Evolutionary conservation across 2,888 invertebrate species (phyloP).

Genomic region (Embidobia sp.): DNA sequence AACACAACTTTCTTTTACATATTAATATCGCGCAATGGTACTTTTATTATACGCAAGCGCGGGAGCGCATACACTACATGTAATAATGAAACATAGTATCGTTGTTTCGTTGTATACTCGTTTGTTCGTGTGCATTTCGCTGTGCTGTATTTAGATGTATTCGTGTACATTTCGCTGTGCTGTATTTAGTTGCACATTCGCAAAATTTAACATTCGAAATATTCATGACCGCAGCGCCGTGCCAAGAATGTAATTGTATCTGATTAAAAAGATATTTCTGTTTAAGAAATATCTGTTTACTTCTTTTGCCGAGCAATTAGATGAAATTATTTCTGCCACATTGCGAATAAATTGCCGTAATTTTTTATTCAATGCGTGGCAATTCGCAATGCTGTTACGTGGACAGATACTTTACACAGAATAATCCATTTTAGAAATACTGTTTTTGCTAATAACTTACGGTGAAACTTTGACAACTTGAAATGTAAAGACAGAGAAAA

Average conservation of each 20-base stretch:
- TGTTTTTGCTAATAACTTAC: too few species aligned
- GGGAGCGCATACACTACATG: slow-evolving; percentile 16
- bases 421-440: too few species aligned
- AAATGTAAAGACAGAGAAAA: too few species aligned
- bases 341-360: slow-evolving; percentile 3
- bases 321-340: slow-evolving; percentile 15
- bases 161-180: too few species aligned
- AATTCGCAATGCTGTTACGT: too few species aligned
- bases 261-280: slow-evolving; percentile 46
- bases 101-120: slow-evolving; percentile 7
- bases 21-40: slow-evolving; percentile 71
- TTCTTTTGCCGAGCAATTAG: slow-evolving; percentile 15
- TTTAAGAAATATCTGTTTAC: too few species aligned
- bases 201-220: slow-evolving; percentile 42
- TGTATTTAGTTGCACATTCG: slow-evolving; percentile 36
- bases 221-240: slow-evolving; percentile 23
- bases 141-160: slow-evolving; percentile 28
- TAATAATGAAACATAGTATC: slow-evolving; percentile 54
- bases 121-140: slow-evolving; percentile 11
- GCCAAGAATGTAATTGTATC: slow-evolving; percentile 48
- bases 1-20: slow-evolving; percentile 70
- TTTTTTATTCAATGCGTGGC: slow-evolving; percentile 9
- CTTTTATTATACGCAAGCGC: slow-evolving; percentile 67
- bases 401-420: too few species aligned
- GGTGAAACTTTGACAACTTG: too few species aligned